A percentile compares a stretch with the other conserved stretches of the same genome.
Evolutionary conservation across 2,888 invertebrate genomes (phyloP).

Genomic region (Noctuana brunneofusca): DNA sequence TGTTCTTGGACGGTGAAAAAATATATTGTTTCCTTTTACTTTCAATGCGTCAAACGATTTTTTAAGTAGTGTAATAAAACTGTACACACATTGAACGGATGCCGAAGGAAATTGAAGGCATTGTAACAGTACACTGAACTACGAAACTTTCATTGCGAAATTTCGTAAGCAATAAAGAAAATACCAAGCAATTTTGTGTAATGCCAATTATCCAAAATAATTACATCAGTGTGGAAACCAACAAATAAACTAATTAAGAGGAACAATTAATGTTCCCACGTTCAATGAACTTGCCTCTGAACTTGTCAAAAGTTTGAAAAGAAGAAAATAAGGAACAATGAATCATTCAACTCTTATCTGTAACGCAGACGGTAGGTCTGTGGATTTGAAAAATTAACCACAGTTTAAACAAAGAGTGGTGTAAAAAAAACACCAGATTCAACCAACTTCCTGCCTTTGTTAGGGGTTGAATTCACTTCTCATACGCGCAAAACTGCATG

Average conservation of each 20-base stretch:
- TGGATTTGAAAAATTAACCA: slow-evolving; percentile 65
- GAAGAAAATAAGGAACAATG: slow-evolving; percentile 60
- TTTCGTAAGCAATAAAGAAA: neutral
- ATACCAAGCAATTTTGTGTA: slow-evolving; percentile 25
- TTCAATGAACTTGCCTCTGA: slow-evolving; percentile 44
- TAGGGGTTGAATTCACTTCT: slow-evolving; percentile 58
- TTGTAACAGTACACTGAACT: slow-evolving; percentile 10
- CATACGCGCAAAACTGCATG: slow-evolving; percentile 60
- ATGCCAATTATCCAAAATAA: slow-evolving; percentile 30
- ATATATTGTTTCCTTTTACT: slow-evolving; percentile 65
- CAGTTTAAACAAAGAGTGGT: slow-evolving; percentile 68
- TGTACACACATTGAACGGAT: slow-evolving; percentile 24
- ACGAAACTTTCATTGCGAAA: neutral
- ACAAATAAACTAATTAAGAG: slow-evolving; percentile 35
- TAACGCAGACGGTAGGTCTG: slow-evolving; percentile 60
- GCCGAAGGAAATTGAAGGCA: slow-evolving; percentile 26
- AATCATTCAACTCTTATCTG: slow-evolving; percentile 69
- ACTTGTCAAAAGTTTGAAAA: slow-evolving; percentile 54
- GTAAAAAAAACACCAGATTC: slow-evolving; percentile 79
- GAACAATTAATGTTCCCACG: slow-evolving; percentile 43
- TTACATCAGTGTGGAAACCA: slow-evolving; percentile 33
- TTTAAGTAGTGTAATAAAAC: slow-evolving; percentile 48
- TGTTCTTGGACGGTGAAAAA: slow-evolving; percentile 46
- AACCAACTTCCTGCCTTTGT: slow-evolving; percentile 74
- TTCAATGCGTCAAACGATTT: slow-evolving; percentile 61